phyloP scores from a whole-genome alignment of 1,140 invertebrate species.

The Cepaea nemoralis region DNA sequence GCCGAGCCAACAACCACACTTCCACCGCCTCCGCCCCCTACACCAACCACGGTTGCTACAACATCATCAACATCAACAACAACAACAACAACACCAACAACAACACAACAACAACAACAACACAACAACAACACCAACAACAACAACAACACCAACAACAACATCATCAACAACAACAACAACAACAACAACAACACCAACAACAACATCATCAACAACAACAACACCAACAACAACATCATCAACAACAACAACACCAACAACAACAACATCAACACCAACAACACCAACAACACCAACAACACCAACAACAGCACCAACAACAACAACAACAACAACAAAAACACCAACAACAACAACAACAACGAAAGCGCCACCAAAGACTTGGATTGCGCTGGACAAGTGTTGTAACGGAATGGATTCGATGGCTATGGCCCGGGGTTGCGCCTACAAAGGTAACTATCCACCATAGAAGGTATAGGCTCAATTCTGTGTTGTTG shows the following conservation, averaged over 20 bases:
- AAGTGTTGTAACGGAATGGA: neutral
- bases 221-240: neutral
- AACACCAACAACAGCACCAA: neutral
- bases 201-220: neutral
- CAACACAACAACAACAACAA: neutral
- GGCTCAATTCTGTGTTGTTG: no score
- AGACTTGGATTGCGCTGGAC: neutral
- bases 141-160: neutral
- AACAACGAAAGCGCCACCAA: neutral
- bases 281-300: neutral
- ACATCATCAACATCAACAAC: no score
- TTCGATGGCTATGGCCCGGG: neutral
- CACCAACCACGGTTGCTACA: no score
- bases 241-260: neutral
- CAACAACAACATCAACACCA: neutral
- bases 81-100: neutral
- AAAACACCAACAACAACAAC: neutral
- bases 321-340: neutral
- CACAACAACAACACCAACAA: neutral
- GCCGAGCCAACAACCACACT: no score
- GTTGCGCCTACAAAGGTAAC: no score
- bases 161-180: neutral
- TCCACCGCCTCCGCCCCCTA: no score
- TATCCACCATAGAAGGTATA: no score
- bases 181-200: neutral